phyloP scores from a whole-genome alignment of 2,113 vertebrate species.

The Peromyscus polionotus region DNA sequence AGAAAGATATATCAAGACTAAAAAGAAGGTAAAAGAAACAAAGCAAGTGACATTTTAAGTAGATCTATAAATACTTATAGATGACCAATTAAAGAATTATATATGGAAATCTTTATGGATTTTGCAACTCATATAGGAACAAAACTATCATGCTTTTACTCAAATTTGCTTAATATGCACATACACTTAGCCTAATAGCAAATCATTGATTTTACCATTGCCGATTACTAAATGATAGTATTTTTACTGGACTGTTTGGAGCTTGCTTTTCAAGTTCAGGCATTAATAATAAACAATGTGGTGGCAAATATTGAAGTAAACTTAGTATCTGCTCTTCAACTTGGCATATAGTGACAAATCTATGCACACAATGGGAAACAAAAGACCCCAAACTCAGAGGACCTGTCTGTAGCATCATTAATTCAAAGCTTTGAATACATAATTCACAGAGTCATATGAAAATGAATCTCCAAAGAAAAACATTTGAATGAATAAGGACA shows the following conservation, averaged over 20 bases:
- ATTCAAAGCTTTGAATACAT: not conserved
- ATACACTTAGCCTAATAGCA: not conserved
- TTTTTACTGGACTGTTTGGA: not conserved
- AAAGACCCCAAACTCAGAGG: not conserved
- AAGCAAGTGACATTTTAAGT: not conserved
- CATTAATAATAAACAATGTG: conserved; percentile 2
- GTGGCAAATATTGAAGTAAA: not conserved
- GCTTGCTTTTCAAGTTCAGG: conserved; percentile 24
- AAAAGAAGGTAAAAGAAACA: not conserved
- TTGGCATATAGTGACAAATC: conserved; percentile 27
- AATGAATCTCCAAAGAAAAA: not conserved
- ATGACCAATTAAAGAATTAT: not conserved
- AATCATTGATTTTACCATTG: not conserved
- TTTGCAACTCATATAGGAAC: not conserved
- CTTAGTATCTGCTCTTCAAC: not conserved
- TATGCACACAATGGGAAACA: not conserved
- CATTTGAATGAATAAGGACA: not conserved
- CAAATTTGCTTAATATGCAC: not conserved
- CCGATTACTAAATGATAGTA: not conserved
- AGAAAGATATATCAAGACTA: not conserved
- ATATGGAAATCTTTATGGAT: not conserved
- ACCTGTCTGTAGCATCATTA: not conserved
- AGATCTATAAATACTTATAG: not conserved
- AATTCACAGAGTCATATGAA: not conserved
- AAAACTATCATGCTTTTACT: not conserved